Conservation (phyloP, 2,888 invertebrate species). For the Xanthorhoe spadicearia region DNA sequence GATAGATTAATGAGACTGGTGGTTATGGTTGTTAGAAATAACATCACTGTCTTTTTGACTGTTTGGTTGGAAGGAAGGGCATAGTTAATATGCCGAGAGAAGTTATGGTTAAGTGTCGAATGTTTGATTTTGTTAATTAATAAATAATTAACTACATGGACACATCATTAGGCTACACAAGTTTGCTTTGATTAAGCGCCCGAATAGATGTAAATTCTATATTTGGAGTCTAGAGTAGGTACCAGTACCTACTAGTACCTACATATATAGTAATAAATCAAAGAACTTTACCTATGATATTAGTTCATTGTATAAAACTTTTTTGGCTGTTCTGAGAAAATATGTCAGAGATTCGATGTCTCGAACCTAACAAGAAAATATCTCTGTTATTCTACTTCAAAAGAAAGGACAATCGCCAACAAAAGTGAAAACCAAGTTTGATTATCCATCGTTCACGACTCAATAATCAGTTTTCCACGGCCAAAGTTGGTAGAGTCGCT, state of each 20-base stretch:
- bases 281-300: neutral
- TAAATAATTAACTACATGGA: too few species aligned
- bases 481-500: constrained; percentile 1
- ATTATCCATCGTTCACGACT: neutral
- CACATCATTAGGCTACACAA: neutral
- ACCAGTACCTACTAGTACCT: too few species aligned
- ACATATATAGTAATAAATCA: neutral
- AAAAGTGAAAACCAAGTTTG: neutral
- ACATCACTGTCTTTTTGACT: too few species aligned
- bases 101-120: neutral
- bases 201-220: neutral
- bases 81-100: neutral
- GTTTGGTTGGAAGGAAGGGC: too few species aligned
- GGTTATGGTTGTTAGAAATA: too few species aligned
- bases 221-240: neutral
- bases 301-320: neutral
- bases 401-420: constrained; percentile 1
- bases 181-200: neutral
- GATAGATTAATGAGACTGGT: too few species aligned
- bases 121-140: neutral
- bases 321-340: neutral
- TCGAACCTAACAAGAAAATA: neutral
- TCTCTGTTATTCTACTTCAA: neutral
- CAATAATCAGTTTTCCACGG: neutral
- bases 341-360: neutral